A percentile compares a stretch with the other conserved stretches of the same genome.
Evolutionary conservation across 2,113 vertebrate genomes (phyloP).

Genomic region (Aix galericulata): DNA sequence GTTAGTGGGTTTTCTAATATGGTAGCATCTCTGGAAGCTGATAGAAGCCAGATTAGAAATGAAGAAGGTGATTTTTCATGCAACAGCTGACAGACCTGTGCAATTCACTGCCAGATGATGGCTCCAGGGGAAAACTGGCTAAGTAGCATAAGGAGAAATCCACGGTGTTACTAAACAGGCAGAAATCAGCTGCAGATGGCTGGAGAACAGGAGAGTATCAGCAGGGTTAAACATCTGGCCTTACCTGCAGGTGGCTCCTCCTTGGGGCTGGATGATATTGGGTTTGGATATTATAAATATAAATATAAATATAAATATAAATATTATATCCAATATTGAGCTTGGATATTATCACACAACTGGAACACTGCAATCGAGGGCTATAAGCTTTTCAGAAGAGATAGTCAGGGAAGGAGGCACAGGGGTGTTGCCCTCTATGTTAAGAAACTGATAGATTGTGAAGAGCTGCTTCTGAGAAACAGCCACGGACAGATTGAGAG

Average conservation of each 20-base stretch:
- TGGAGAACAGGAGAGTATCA: background rate
- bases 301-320: background rate
- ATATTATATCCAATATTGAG: too few species aligned
- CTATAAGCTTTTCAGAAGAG: too few species aligned
- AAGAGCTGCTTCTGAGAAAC: too few species aligned
- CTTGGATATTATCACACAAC: too few species aligned
- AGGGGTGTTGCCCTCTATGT: too few species aligned
- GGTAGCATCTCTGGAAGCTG: background rate
- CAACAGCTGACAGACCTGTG: background rate
- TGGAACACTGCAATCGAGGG: too few species aligned
- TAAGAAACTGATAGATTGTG: too few species aligned
- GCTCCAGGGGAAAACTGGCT: background rate
- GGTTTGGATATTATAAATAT: background rate
- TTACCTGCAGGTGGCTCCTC: background rate
- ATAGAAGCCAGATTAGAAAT: background rate
- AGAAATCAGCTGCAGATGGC: background rate
- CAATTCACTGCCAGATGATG: background rate
- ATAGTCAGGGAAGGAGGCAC: too few species aligned
- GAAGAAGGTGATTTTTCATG: background rate
- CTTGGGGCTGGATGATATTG: background rate
- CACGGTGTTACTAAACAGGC: background rate
- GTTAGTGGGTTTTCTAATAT: background rate
- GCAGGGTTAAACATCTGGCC: background rate
- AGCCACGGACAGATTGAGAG: too few species aligned
- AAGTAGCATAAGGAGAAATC: background rate